Evolutionary conservation across 2,888 invertebrate species (phyloP).

Genomic region (Formica aserva): DNA sequence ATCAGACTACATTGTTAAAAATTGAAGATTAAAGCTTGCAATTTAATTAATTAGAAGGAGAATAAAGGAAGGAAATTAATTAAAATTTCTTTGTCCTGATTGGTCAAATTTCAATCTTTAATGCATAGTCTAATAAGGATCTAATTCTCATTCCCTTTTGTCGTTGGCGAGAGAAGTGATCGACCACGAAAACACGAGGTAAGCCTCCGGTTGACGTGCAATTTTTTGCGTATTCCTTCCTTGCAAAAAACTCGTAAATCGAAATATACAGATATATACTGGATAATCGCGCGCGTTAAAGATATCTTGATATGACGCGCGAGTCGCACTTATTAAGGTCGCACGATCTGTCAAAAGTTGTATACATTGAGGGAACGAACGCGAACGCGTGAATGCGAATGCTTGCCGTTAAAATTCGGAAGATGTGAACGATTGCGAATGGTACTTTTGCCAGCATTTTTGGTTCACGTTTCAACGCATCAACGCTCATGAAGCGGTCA

Average conservation of each 20-base stretch:
- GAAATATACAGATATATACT: background rate
- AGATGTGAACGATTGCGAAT: background rate
- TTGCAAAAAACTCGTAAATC: background rate
- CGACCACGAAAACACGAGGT: slow-evolving; percentile 29
- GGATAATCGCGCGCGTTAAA: background rate
- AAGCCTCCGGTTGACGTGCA: background rate
- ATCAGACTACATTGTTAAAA: too few relatives aligned
- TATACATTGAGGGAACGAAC: background rate
- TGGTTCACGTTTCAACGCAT: background rate
- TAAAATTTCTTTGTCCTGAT: too few relatives aligned
- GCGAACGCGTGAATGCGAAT: background rate
- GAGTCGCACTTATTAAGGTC: background rate
- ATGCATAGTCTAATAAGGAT: too few relatives aligned
- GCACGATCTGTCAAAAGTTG: background rate
- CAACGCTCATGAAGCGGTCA: background rate
- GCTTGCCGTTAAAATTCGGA: background rate
- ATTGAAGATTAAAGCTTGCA: too few relatives aligned
- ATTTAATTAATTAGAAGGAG: too few relatives aligned
- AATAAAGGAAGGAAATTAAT: too few relatives aligned
- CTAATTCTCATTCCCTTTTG: slow-evolving; percentile 1
- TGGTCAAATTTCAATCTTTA: too few relatives aligned
- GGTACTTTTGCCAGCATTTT: background rate
- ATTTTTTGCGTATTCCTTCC: background rate
- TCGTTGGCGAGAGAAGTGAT: slow-evolving; percentile 29
- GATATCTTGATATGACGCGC: background rate